phyloP scores from a whole-genome alignment of 2,888 invertebrate species.

The Brachyopa scutellaris region DNA sequence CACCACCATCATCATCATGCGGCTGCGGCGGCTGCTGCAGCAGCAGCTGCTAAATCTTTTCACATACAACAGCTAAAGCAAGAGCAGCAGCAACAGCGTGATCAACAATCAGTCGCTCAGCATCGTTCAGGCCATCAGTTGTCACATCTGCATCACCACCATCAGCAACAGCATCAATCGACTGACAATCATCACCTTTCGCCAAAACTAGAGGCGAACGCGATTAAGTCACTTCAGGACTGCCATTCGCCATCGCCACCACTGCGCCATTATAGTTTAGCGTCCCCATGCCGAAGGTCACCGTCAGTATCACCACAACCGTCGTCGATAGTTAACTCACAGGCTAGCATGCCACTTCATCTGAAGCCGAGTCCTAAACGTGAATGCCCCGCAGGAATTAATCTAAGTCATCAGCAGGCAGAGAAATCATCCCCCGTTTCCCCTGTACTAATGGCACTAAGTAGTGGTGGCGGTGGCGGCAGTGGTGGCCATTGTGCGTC shows the following conservation, averaged over 20 bases:
- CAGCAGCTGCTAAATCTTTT: constrained; percentile 78
- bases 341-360: constrained; percentile 55
- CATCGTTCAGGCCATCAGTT: constrained; percentile 74
- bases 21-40: constrained; percentile 75
- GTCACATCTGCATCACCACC: constrained; percentile 73
- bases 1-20: constrained; percentile 74
- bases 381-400: constrained; percentile 64
- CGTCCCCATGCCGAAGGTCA: constrained; percentile 64
- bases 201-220: constrained; percentile 68
- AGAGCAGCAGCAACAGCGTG: constrained; percentile 79
- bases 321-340: constrained; percentile 43
- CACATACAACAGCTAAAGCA: constrained; percentile 79
- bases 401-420: constrained; percentile 70
- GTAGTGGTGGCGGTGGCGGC: constrained; percentile 51
- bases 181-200: constrained; percentile 74
- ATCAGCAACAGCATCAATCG: constrained; percentile 79
- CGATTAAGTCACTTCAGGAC: constrained; percentile 57
- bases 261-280: constrained; percentile 59
- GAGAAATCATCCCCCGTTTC: constrained; percentile 66
- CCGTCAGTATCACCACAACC: constrained; percentile 63
- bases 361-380: constrained; percentile 70
- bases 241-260: constrained; percentile 65
- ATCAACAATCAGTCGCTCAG: constrained; percentile 71
- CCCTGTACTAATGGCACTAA: constrained; percentile 60
- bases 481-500: constrained; percentile 69